Base-by-base conservation (phyloP, 2,888 invertebrate species). In the Tetropium fuscum region DNA sequence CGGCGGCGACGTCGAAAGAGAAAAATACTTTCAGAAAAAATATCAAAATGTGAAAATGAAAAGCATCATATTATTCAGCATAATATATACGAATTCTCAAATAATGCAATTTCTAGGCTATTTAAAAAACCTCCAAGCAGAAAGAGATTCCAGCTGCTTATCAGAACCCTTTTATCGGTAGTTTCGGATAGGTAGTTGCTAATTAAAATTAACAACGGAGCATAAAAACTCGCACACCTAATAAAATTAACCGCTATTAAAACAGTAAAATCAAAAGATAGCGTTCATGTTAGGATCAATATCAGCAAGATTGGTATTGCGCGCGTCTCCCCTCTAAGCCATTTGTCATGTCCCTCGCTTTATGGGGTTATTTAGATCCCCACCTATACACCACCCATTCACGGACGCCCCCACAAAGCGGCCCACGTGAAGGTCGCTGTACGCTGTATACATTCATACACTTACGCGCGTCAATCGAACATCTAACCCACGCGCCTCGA, bases 241-340 rank as follows among this genome's bases (percentile, higher is more conserved):
- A 45, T 45, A 45, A 27, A 25, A 22, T 45, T 6, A 45, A 45
- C 16, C 18, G 8, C n/a, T n/a, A n/a, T n/a, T 44, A 44, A 22
- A 44, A 44, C 15, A 13, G 27, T 45, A 51, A 40, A 58, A 49
- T 58, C 36, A 49, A 61, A 61, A 58, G 54, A 54, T 54, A 54
- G 54, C 61, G 54, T 44, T 58, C 49, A 43, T 27, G 49, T 58
- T 36, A 40, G 62, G 65, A 68, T 68, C 68, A 66, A 68, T 68
- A 64, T 51, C 58, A 63, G 57, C 63, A 63, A 63, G 59, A 63
- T 57, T 64, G 65, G 60, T 63, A 64, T 64, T 65, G 65, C 63
- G 65, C 65, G 62, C 65, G 63, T 63, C 59, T 60, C 61, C 53
- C 65, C 62, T 44, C 45, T 32, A n/a, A 7, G 43, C 32, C 41